Percentiles rank a stretch among this genome's conserved stretches.
Conservation (phyloP, 2,888 invertebrate species). For the Campopleginae sp. region DNA sequence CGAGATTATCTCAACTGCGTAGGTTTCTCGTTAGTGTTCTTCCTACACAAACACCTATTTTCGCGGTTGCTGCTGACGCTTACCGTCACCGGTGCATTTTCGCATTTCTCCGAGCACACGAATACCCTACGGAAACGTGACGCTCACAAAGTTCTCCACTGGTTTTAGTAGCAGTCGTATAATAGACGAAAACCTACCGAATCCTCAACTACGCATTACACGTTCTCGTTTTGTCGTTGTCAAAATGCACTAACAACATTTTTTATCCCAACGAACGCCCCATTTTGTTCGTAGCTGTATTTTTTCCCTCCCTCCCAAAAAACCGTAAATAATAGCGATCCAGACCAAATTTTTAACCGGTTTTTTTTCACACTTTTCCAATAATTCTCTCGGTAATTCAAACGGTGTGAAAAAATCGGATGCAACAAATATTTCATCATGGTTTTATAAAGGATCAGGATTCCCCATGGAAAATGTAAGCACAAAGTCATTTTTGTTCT, state of each 20-base stretch:
- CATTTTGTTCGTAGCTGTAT: not conserved
- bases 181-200: constrained; percentile 43
- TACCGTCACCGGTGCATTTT: constrained; percentile 46
- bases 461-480: not conserved
- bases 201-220: not conserved
- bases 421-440: not conserved
- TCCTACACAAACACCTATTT: constrained; percentile 38
- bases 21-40: constrained; percentile 35
- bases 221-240: not conserved
- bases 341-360: not conserved
- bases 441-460: not conserved
- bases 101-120: not conserved
- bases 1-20: constrained; percentile 5
- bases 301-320: not conserved
- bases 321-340: too few species aligned
- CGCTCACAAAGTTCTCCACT: constrained; percentile 43
- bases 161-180: constrained; percentile 54
- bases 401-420: not conserved
- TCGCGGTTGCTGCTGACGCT: constrained; percentile 44
- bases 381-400: not conserved
- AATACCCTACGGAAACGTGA: constrained; percentile 55
- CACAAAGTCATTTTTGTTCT: not conserved
- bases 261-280: not conserved
- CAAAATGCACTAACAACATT: not conserved
- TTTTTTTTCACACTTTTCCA: not conserved